Conservation (phyloP, 2,888 invertebrate species). For the Xylota segnis region DNA sequence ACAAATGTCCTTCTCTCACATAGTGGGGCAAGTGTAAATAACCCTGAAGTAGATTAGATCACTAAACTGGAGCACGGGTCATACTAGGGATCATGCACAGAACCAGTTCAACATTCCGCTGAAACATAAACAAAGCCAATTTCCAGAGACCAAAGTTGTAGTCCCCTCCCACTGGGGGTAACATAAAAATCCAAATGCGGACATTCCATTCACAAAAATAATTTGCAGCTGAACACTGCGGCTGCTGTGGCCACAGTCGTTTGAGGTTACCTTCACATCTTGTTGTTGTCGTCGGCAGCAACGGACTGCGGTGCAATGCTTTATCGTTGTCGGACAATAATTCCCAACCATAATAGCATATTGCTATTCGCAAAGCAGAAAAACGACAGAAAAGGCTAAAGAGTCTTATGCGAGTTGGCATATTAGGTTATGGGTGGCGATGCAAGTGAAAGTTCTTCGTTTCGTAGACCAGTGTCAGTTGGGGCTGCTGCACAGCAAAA, state of each 20-base stretch:
- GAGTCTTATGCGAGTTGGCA: constrained; percentile 48
- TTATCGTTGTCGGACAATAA: constrained; percentile 65
- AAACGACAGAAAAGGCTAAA: constrained; percentile 11
- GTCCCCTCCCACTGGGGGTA: constrained; percentile 40
- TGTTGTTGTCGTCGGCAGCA: constrained; percentile 16
- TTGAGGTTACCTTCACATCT: constrained; percentile 29
- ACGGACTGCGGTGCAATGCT: constrained; percentile 31
- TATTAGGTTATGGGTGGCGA: constrained; percentile 63
- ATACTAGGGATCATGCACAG: constrained; percentile 24
- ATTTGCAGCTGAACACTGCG: constrained; percentile 55
- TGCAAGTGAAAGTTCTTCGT: constrained; percentile 68
- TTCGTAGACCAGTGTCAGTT: constrained; percentile 29
- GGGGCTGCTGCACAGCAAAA: neutral
- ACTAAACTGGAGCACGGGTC: constrained; percentile 25
- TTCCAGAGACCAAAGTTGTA: constrained; percentile 1
- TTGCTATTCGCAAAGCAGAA: constrained; percentile 40
- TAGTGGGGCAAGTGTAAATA: constrained; percentile 18
- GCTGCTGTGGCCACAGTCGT: constrained; percentile 5
- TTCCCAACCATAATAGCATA: constrained; percentile 67
- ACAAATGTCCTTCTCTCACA: constrained; percentile 32
- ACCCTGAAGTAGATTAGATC: constrained; percentile 34
- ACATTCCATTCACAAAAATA: constrained; percentile 75
- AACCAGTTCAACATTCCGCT: constrained; percentile 43
- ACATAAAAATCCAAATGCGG: constrained; percentile 54
- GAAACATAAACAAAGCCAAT: constrained; percentile 10